A percentile compares a stretch with the other conserved stretches of the same genome.
Conservation (phyloP, 2,113 vertebrate species). For the Limnothrissa miodon region DNA sequence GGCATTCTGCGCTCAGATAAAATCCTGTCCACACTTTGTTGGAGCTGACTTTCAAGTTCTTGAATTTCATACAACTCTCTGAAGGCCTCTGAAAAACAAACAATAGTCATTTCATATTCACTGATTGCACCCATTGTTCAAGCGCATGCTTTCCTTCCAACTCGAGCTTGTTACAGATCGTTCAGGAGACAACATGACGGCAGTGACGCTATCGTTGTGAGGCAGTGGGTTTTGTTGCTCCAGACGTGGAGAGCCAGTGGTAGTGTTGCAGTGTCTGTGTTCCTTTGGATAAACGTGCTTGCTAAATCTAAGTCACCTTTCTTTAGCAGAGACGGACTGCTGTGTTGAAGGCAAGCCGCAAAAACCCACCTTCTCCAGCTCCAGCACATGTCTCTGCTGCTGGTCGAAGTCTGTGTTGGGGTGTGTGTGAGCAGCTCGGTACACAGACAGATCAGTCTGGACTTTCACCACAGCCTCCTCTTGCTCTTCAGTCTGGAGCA, state of each 20-base stretch:
- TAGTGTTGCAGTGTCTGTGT: too few species aligned
- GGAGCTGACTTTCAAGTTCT: background rate
- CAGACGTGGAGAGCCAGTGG: too few species aligned
- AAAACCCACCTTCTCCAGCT: conserved; percentile 63
- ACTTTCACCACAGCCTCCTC: conserved; percentile 61
- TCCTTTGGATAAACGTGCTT: too few species aligned
- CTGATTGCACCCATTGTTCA: background rate
- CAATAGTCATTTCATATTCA: background rate
- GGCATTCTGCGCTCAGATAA: background rate
- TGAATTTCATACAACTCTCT: background rate
- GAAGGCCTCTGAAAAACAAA: background rate
- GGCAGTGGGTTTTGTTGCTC: background rate
- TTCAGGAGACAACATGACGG: background rate
- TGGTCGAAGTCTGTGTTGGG: conserved; percentile 55
- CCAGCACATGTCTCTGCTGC: conserved; percentile 51
- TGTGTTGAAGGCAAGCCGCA: background rate
- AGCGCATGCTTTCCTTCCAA: background rate
- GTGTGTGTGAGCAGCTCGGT: conserved; percentile 64
- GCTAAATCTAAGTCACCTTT: too few species aligned
- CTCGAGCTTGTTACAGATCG: background rate
- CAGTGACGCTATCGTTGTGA: background rate
- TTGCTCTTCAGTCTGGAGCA: conserved; percentile 58
- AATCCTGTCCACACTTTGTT: background rate
- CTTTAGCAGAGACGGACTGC: too few species aligned
- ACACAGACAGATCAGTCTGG: conserved; percentile 67